These are phyloP conservation scores for Acleris emargana DNA, from an alignment of 2,888 invertebrate species.

Conservation along the genomic window DNA sequence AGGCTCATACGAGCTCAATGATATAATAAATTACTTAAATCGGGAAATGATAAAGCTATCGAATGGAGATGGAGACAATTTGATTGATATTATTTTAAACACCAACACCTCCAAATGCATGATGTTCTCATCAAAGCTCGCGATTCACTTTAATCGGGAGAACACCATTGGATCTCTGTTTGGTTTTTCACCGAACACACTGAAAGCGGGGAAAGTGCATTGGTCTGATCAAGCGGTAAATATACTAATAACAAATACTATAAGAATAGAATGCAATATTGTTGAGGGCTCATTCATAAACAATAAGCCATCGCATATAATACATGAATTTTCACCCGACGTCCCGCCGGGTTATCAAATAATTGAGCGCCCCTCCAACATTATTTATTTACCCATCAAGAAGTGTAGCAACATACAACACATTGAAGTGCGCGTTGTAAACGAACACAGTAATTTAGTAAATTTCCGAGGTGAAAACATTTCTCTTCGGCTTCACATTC, in stretches of 20 bases:
- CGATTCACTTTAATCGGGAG: background rate
- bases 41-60: background rate
- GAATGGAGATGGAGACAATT: background rate
- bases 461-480: slow-evolving; percentile 15
- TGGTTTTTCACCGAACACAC: background rate
- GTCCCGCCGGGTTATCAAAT: slow-evolving; percentile 32
- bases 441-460: background rate
- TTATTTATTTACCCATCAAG: slow-evolving; percentile 11
- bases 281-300: slow-evolving; percentile 36
- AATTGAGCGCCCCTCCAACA: slow-evolving; percentile 10
- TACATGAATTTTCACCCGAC: slow-evolving; percentile 27
- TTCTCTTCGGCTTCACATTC: slow-evolving; percentile 3
- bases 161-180: slow-evolving; percentile 6
- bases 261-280: slow-evolving; percentile 38
- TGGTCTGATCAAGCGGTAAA: background rate
- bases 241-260: slow-evolving; percentile 28
- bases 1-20: slow-evolving; percentile 15
- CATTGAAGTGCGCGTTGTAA: background rate
- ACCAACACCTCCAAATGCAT: slow-evolving; percentile 22
- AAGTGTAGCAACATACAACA: too few relatives aligned
- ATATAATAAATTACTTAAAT: slow-evolving; percentile 11
- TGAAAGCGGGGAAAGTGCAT: background rate
- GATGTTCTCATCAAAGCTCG: background rate
- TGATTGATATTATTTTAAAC: background rate
- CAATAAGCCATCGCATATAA: slow-evolving; percentile 28